phyloP scores from a whole-genome alignment of 1,140 invertebrate genomes.

The Stratiolaelaps scimitus region DNA sequence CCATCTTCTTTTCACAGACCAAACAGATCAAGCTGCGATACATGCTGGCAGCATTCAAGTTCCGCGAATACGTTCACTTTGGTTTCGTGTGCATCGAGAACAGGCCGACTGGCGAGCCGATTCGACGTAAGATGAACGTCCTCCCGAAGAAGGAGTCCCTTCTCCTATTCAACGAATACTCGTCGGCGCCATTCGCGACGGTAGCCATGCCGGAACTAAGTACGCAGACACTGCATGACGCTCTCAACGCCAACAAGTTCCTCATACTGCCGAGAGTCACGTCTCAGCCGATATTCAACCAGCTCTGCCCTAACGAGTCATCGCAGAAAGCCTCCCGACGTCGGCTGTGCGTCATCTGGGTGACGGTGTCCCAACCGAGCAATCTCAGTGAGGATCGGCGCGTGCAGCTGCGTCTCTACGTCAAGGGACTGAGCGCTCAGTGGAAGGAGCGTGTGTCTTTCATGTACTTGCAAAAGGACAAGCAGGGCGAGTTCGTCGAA shows the following conservation, averaged over 20 bases:
- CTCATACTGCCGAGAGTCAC: slow-evolving; percentile 73
- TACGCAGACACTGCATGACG: slow-evolving; percentile 66
- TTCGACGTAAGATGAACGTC: slow-evolving; percentile 52
- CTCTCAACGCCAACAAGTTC: slow-evolving; percentile 76
- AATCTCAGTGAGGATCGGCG: slow-evolving; percentile 13
- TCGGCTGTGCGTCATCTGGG: slow-evolving; percentile 69
- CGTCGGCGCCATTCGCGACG: slow-evolving; percentile 61
- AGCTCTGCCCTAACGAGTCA: slow-evolving; percentile 74
- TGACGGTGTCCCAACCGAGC: slow-evolving; percentile 45
- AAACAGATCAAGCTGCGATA: slow-evolving; percentile 64
- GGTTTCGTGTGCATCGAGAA: slow-evolving; percentile 50
- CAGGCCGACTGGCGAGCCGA: slow-evolving; percentile 34
- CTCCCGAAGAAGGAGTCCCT: slow-evolving; percentile 65
- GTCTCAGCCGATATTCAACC: slow-evolving; percentile 70
- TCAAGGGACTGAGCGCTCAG: slow-evolving; percentile 28
- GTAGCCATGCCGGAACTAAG: slow-evolving; percentile 74
- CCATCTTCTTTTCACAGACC: slow-evolving; percentile 68
- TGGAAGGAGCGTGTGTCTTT: slow-evolving; percentile 59
- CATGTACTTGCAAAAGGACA: slow-evolving; percentile 70
- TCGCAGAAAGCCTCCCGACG: slow-evolving; percentile 54
- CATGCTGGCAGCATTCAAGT: slow-evolving; percentile 71
- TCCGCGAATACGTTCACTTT: slow-evolving; percentile 69
- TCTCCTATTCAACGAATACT: slow-evolving; percentile 79
- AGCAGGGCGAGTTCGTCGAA: slow-evolving; percentile 64
- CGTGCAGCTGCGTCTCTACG: slow-evolving; percentile 18